Conservation (phyloP, 2,113 vertebrate species). For the Mormyrus lacerda region DNA sequence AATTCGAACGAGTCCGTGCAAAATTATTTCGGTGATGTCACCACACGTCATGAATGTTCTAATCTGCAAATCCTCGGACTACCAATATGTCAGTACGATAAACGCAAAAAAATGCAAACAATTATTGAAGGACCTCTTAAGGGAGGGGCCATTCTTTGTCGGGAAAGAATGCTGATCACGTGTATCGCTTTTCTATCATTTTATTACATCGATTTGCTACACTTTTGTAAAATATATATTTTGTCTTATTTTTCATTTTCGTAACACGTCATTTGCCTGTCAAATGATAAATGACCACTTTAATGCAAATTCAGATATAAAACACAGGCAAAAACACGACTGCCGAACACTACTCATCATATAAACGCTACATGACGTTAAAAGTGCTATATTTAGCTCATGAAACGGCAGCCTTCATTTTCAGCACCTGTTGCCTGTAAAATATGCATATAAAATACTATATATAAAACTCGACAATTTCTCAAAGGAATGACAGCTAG, state of each 20-base stretch:
- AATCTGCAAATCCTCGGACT: not conserved
- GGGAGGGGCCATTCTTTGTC: not conserved
- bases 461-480: not conserved
- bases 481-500: not conserved
- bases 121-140: not conserved
- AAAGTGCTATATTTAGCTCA: slow-evolving; percentile 16
- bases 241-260: not conserved
- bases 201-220: not conserved
- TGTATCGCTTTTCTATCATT: not conserved
- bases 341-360: not conserved
- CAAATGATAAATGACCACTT: not conserved
- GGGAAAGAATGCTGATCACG: not conserved
- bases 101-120: not conserved
- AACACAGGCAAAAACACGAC: not conserved
- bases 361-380: not conserved
- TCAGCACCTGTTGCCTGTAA: slow-evolving; percentile 27
- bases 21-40: slow-evolving; percentile 7
- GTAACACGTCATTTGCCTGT: not conserved
- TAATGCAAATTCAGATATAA: not conserved
- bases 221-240: not conserved
- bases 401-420: not conserved
- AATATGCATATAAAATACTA: slow-evolving; percentile 9
- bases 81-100: not conserved
- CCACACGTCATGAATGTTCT: not conserved
- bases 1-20: not conserved